Evolutionary conservation across 2,888 invertebrate species (phyloP).

Genomic region (Morinoia aosen): DNA sequence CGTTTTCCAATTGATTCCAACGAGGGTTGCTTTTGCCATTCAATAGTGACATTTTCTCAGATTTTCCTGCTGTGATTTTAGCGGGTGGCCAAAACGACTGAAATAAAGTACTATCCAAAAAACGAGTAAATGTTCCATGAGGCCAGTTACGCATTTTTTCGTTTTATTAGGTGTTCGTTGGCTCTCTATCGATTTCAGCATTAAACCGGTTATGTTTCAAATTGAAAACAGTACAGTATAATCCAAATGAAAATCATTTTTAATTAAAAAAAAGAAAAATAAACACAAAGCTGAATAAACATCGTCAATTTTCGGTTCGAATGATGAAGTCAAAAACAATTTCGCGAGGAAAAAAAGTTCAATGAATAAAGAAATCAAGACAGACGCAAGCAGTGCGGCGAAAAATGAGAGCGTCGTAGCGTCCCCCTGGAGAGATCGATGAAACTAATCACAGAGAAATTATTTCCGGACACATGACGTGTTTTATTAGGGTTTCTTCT

Average conservation of each 20-base stretch:
- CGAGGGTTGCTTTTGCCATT: too few species aligned
- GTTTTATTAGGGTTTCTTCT: conserved; percentile 50
- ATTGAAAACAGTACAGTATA: background rate
- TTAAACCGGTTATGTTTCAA: background rate
- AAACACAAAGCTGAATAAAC: background rate
- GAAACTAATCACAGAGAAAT: conserved; percentile 46
- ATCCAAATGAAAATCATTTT: background rate
- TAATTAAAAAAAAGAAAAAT: background rate
- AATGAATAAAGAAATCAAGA: background rate
- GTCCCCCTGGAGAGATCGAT: conserved; percentile 25
- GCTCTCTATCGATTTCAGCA: too few species aligned
- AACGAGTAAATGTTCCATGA: too few species aligned
- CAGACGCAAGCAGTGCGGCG: background rate
- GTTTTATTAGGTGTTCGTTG: too few species aligned
- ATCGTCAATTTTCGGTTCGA: background rate
- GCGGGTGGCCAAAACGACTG: too few species aligned
- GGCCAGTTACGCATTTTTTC: too few species aligned
- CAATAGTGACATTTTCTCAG: too few species aligned
- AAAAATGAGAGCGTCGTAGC: background rate
- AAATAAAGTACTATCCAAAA: too few species aligned
- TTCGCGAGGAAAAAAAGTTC: background rate
- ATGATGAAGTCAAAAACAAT: background rate
- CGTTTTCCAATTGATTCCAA: too few species aligned
- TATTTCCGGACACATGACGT: conserved; percentile 48
- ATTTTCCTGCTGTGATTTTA: too few species aligned